Conservation (phyloP, 1,140 invertebrate genomes). For the Drosophila sp. region DNA sequence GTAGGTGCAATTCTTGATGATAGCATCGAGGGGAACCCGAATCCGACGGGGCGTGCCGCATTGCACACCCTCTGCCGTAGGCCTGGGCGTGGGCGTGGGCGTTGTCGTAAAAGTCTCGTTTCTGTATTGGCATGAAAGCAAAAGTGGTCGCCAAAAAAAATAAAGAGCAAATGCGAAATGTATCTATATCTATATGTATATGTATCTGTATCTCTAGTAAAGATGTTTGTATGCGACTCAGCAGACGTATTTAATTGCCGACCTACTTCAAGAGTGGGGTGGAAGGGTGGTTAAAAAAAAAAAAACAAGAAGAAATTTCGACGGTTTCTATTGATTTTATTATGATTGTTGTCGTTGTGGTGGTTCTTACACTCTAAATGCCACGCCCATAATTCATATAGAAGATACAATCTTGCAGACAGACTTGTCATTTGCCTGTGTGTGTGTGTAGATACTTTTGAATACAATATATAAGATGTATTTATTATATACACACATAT, state of each 20-base stretch:
- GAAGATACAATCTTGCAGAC: slow-evolving; percentile 16
- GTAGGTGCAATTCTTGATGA: neutral
- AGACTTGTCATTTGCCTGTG: neutral
- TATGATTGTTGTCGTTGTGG: slow-evolving; percentile 14
- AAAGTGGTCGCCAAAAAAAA: slow-evolving; percentile 28
- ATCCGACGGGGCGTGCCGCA: neutral
- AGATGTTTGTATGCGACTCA: neutral
- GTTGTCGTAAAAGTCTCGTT: slow-evolving; percentile 32
- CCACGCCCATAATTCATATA: slow-evolving; percentile 36
- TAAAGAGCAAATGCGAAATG: slow-evolving; percentile 3
- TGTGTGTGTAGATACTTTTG: no score
- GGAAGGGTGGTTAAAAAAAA: neutral
- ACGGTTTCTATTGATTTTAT: slow-evolving; percentile 9
- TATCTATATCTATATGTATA: neutral
- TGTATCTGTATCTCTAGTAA: neutral
- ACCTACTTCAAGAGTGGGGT: slow-evolving; percentile 31
- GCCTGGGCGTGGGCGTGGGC: slow-evolving; percentile 9
- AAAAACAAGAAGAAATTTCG: neutral
- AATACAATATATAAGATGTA: neutral
- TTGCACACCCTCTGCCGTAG: neutral
- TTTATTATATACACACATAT: slow-evolving; percentile 4
- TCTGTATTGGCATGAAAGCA: slow-evolving; percentile 38
- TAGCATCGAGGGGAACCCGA: neutral
- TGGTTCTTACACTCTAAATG: neutral
- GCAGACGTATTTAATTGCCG: slow-evolving; percentile 55